phyloP scores from a whole-genome alignment of 2,797 vertebrate species.

The Capromys pilorides region DNA sequence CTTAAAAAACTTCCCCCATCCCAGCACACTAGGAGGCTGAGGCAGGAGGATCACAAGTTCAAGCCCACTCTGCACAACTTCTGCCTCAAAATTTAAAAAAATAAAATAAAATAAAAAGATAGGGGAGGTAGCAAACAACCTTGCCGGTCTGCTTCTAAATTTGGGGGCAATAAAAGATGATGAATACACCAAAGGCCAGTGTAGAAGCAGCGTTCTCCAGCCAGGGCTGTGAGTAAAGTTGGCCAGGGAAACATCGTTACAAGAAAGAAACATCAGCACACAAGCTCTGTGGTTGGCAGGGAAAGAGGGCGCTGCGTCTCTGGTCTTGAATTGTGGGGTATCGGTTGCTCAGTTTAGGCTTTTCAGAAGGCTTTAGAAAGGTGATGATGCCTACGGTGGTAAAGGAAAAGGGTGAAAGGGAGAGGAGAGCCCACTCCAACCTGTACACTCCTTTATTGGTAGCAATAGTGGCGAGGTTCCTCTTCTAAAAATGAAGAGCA shows the following conservation, averaged over 20 bases:
- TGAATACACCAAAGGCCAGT: neutral
- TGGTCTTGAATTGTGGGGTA: neutral
- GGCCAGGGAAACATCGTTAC: neutral
- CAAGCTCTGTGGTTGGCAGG: neutral
- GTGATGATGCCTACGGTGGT: too few relatives aligned
- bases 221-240: neutral
- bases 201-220: neutral
- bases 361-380: conserved; percentile 13
- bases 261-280: neutral
- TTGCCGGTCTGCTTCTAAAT: neutral
- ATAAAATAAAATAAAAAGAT: neutral
- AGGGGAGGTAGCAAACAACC: neutral
- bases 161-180: neutral
- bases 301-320: neutral
- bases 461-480: neutral
- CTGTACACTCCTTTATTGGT: neutral
- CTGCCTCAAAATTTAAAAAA: neutral
- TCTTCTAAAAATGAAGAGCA: conserved; percentile 45
- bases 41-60: neutral
- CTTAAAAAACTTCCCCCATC: neutral
- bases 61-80: neutral
- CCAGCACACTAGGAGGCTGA: neutral
- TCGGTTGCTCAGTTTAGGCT: too few relatives aligned
- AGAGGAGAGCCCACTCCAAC: neutral
- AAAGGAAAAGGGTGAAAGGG: neutral